Base-by-base conservation (phyloP, 1,140 invertebrate genomes). In the Solenopsis fugax region DNA sequence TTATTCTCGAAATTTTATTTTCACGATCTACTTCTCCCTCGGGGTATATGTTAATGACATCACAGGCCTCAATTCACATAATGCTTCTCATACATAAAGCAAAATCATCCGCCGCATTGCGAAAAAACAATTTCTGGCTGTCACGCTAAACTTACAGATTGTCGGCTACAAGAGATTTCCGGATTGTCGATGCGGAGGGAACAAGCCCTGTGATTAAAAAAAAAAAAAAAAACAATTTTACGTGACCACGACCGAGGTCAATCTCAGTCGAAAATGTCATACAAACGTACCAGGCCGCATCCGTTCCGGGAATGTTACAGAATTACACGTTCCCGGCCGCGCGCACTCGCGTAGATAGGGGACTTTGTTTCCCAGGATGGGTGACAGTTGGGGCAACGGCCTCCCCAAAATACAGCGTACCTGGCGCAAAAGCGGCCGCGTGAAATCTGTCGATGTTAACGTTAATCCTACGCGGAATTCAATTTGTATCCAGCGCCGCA, bases 381-480 rank as follows among this genome's bases (percentile, higher is more conserved):
- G 73, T 85, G 82, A 85, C 82, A 78, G 82, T 64, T 65, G 72
- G 82, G n/a, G 58, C 71, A 64, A 77, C 82, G 21, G 37, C 29
- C 73, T 45, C 82, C 58, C 50, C 56, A 34, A 84, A 84, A 84
- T 72, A 64, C 48, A 85, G 60, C 80, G 67, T 82, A 82, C 24
- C 80, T 75, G 58, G 80, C 41, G 80, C 69, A 84, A 84, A 73
- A 84, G 80, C 80, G 80, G 80, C 52, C 54, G 78, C 50, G 77
- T 72, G 67, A 90, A 87, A 90, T 90, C 81, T 88, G 86, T 90
- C 88, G 86, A 89, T 90, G 86, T 90, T 90, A 90, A 90, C 81
- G 86, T 86, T 90, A 90, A 90, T 90, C 86, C 88, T 65, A 54
- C 69, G 71, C 62, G 86, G 64, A 77, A 90, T 90, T 90, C 86